Conservation (phyloP, 2,797 vertebrate genomes). For the Sylvia borin region DNA sequence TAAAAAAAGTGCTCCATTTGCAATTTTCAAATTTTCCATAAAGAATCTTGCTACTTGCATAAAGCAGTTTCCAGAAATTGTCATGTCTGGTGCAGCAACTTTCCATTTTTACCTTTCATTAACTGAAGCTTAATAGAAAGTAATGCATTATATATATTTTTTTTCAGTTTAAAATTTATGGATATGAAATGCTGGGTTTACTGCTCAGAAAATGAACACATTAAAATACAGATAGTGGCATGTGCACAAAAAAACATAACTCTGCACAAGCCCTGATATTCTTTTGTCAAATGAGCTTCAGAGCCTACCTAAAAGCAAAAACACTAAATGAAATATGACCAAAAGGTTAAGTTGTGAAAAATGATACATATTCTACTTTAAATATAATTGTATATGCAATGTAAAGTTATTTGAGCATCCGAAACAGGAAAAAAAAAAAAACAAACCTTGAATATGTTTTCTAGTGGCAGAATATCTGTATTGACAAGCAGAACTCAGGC, state of each 20-base stretch:
- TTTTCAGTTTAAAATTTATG: neutral
- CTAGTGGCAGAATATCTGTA: neutral
- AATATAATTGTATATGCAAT: neutral
- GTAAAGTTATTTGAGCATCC: neutral
- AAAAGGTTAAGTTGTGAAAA: neutral
- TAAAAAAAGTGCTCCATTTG: neutral
- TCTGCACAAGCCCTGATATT: neutral
- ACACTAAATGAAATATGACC: neutral
- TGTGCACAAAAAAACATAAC: neutral
- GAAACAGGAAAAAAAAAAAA: neutral
- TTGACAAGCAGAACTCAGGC: neutral
- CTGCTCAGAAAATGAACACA: neutral
- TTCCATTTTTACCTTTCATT: slow-evolving; percentile 7
- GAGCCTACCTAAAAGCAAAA: neutral
- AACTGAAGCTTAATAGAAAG: neutral
- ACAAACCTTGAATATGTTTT: neutral
- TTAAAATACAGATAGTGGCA: neutral
- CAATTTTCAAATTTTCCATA: neutral
- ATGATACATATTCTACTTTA: neutral
- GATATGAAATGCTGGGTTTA: neutral
- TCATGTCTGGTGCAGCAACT: neutral
- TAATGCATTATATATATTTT: neutral
- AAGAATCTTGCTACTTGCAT: neutral
- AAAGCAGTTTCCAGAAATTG: slow-evolving; percentile 22
- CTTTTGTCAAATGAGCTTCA: neutral